These are phyloP conservation scores for Mionectes olivaceus DNA, from an alignment of 2,797 vertebrate genomes.

Conservation along the genomic window DNA sequence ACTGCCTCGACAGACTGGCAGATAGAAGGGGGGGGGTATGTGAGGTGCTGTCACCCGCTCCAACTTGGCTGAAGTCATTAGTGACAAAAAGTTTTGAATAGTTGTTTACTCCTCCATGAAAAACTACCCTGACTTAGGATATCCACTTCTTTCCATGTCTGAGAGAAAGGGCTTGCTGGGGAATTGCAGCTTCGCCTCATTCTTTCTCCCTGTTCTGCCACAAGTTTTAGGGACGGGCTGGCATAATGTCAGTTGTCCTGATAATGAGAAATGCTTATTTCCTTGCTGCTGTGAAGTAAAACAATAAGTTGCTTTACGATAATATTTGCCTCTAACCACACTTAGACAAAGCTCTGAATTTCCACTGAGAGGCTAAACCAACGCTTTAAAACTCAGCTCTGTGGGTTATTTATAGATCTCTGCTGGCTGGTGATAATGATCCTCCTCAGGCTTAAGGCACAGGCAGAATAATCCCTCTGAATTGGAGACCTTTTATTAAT, in stretches of 20 bases:
- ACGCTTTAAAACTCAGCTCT: background rate
- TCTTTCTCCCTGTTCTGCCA: conserved; percentile 2
- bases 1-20: background rate
- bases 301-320: conserved; percentile 43
- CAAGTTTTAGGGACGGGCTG: background rate
- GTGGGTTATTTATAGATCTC: conserved; percentile 58
- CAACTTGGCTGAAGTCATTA: background rate
- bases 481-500: conserved; percentile 51
- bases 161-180: background rate
- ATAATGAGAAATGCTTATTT: conserved; percentile 42
- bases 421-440: conserved; percentile 44
- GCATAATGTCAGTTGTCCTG: background rate
- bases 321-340: conserved; percentile 40
- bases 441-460: conserved; percentile 42
- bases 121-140: background rate
- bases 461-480: conserved; percentile 46
- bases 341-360: conserved; percentile 16
- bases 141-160: background rate
- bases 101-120: background rate
- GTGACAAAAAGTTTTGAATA: background rate
- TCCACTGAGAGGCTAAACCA: conserved; percentile 18
- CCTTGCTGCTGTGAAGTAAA: background rate
- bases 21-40: background rate
- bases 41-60: background rate
- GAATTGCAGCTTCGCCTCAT: background rate